A percentile compares a stretch with the other conserved stretches of the same genome.
Evolutionary conservation across 2,113 vertebrate species (phyloP).

Genomic region (Amblyopsis rosae): DNA sequence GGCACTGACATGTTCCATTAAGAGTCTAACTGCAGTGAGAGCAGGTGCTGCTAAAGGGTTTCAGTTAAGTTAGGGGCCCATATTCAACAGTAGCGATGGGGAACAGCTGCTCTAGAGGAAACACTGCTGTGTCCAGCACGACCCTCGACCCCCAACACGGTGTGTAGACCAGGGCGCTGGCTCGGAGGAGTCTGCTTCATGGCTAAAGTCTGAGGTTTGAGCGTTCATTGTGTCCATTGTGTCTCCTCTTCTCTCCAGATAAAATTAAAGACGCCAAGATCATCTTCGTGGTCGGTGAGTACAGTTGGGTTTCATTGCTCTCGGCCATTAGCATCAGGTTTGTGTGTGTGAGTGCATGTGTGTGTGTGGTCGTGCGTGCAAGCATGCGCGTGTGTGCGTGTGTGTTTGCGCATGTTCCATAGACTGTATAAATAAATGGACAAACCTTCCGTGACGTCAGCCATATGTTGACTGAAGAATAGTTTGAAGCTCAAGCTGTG

Average conservation of each 20-base stretch:
- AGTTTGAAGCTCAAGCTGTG: too few relatives aligned
- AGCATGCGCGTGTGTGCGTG: too few relatives aligned
- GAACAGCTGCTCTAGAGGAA: not conserved
- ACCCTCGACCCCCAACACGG: not conserved
- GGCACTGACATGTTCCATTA: slow-evolving; percentile 53
- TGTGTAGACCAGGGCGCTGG: slow-evolving; percentile 25
- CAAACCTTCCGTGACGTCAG: too few relatives aligned
- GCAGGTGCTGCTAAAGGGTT: too few relatives aligned
- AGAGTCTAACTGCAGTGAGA: not conserved
- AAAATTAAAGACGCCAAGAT: slow-evolving; percentile 94
- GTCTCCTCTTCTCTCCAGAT: slow-evolving; percentile 74
- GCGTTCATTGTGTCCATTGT: not conserved
- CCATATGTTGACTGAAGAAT: too few relatives aligned
- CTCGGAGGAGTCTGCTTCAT: not conserved
- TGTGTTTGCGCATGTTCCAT: too few relatives aligned
- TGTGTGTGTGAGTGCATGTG: not conserved
- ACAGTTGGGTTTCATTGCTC: not conserved
- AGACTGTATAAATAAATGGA: too few relatives aligned
- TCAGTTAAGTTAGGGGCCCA: too few relatives aligned
- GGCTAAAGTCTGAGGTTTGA: not conserved
- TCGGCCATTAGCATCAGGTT: not conserved
- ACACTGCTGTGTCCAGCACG: not conserved
- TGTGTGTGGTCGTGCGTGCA: not conserved
- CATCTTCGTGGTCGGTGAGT: slow-evolving; percentile 99
- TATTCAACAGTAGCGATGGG: slow-evolving; percentile 30